phyloP scores from a whole-genome alignment of 2,113 vertebrate genomes.

The Puffinus mauretanicus region DNA sequence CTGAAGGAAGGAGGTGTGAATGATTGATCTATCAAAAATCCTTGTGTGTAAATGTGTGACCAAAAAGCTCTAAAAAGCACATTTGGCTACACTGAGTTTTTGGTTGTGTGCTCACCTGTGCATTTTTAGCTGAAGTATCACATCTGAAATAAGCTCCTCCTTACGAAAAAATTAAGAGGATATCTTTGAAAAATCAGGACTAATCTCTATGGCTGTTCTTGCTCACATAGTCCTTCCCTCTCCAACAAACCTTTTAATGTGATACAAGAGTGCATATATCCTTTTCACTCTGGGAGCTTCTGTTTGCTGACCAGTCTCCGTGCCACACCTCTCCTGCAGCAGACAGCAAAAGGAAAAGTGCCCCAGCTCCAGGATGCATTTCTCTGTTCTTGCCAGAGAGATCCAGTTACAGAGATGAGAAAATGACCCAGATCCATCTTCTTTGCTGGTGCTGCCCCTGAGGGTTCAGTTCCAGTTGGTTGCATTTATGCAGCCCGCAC shows the following conservation, averaged over 20 bases:
- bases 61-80: not conserved
- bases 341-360: not conserved
- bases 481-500: not conserved
- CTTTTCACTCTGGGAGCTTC: not conserved
- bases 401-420: not conserved
- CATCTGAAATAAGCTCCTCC: not conserved
- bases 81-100: not conserved
- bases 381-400: not conserved
- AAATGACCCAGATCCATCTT: not conserved
- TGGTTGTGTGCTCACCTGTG: not conserved
- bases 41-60: not conserved
- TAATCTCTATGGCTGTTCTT: not conserved
- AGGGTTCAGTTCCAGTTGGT: not conserved
- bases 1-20: not conserved
- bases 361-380: not conserved
- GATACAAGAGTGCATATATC: accelerated
- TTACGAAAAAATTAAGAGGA: not conserved
- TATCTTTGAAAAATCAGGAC: not conserved
- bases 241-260: not conserved
- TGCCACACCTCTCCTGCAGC: not conserved
- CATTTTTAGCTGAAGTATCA: not conserved
- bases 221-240: not conserved
- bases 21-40: not conserved
- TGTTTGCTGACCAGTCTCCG: not conserved
- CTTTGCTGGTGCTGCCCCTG: not conserved